Base-by-base conservation (phyloP, 2,888 invertebrate species). In the Epiperipatus broadwayi region DNA sequence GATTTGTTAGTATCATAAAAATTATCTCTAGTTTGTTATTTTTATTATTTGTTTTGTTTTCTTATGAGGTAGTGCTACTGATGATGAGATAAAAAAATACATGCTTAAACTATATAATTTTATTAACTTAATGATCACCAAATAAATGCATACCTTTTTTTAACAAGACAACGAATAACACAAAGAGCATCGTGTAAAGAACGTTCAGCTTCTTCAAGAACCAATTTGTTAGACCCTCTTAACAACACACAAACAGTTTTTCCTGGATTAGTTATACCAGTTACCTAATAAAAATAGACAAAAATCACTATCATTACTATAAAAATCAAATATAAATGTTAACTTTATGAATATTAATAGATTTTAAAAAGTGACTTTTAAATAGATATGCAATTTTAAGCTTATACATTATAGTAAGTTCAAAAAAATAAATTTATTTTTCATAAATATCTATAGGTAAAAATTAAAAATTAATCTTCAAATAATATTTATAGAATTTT, bases 81-180 rank as follows among this genome's bases (percentile, higher is more conserved):
- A 8, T 8, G 5, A 33, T 33, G 8, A 10, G 8, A 16, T 15
- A 35, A n/a, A 19, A 4, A 10, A 33, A 34, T 14, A 19, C 5
- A 35, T 3, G 2, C 5, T 36, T n/a, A 32, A 15, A 32, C 2
- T 4, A 19, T 4, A n/a, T 15, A 20, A 14, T 28, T 7, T 16
- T 7, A 10, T 15, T n/a, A 31, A 7, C 14, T 31, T n/a, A n/a
- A n/a, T n/a, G n/a, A n/a, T n/a, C n/a, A n/a, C n/a, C n/a, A n/a
- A n/a, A n/a, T n/a, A n/a, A n/a, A n/a, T n/a, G n/a, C 44, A 41
- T 48, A 65, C 61, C 65, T 75, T 46, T 89, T 78, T 51, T 89
- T 84, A 3, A 97, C 93, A 50, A 97, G 70, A 61, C 97, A 97
- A 48, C 97, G 75, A 54, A 97, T 80, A 35, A 85, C 89, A 53